A percentile compares a stretch with the other conserved stretches of the same genome.
Conservation (phyloP, 2,113 vertebrate genomes). For the Phyllostomus hastatus region DNA sequence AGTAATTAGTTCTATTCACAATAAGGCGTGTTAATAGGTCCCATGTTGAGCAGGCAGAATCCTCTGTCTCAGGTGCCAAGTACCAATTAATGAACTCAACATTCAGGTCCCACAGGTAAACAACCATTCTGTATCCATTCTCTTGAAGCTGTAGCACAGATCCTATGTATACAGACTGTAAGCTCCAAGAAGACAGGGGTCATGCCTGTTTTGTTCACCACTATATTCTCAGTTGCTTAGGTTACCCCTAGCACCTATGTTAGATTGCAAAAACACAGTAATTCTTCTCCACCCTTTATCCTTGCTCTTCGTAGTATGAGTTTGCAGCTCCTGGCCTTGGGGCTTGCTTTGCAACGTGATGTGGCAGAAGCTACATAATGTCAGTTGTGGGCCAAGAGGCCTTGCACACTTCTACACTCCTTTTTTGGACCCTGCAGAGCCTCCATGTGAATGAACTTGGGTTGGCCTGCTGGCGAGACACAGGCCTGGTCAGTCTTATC, state of each 20-base stretch:
- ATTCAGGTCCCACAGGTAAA: slow-evolving; percentile 67
- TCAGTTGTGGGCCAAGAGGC: background rate
- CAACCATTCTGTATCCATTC: background rate
- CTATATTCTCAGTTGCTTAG: background rate
- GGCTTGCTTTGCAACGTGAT: background rate
- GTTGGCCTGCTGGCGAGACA: background rate
- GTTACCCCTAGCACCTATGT: background rate
- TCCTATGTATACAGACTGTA: background rate
- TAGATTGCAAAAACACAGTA: background rate
- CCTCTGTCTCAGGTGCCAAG: slow-evolving; percentile 66
- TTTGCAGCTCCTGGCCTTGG: background rate
- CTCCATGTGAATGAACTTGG: background rate
- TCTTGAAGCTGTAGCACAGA: background rate
- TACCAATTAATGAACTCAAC: slow-evolving; percentile 67
- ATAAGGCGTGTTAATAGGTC: slow-evolving; percentile 70
- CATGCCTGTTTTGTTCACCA: background rate
- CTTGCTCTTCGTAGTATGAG: background rate
- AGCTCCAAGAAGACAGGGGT: slow-evolving; percentile 11
- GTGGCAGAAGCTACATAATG: background rate
- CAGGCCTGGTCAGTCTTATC: background rate
- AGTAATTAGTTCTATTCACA: slow-evolving; percentile 74
- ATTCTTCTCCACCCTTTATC: background rate
- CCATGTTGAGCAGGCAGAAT: slow-evolving; percentile 57
- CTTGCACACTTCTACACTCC: background rate
- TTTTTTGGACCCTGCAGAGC: background rate